phyloP scores from a whole-genome alignment of 2,113 vertebrate species.

The Lipophrys pholis region DNA sequence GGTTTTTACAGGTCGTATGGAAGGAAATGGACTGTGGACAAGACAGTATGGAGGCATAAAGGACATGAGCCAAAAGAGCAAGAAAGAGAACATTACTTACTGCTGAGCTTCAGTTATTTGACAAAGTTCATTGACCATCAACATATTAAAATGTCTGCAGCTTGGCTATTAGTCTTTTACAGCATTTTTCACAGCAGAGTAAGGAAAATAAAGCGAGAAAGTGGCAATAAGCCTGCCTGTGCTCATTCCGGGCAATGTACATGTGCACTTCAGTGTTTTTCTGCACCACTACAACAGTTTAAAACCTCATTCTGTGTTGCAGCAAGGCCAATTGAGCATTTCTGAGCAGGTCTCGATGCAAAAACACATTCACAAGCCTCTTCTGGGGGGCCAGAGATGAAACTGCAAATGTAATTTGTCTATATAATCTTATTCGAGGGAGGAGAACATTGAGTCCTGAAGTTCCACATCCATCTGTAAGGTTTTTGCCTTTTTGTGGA shows the following conservation, averaged over 20 bases:
- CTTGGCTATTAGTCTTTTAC: slow-evolving; percentile 28
- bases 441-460: slow-evolving; percentile 16
- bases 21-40: slow-evolving; percentile 42
- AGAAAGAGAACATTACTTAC: slow-evolving; percentile 15
- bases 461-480: slow-evolving; percentile 29
- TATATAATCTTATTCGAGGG: slow-evolving; percentile 38
- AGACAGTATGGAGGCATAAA: background rate
- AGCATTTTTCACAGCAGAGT: background rate
- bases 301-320: background rate
- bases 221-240: background rate
- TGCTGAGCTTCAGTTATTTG: slow-evolving; percentile 36
- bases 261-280: background rate
- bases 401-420: slow-evolving; percentile 57
- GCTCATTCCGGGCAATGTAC: background rate
- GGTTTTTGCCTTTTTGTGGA: slow-evolving; percentile 20
- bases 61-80: slow-evolving; percentile 16
- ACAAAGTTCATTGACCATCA: slow-evolving; percentile 41
- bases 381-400: slow-evolving; percentile 29
- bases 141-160: slow-evolving; percentile 27
- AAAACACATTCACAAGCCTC: slow-evolving; percentile 23
- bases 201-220: slow-evolving; percentile 6
- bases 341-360: slow-evolving; percentile 13
- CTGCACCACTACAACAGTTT: background rate
- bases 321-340: background rate
- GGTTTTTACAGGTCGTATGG: slow-evolving; percentile 37